phyloP scores from a whole-genome alignment of 2,888 invertebrate species.

The Agrypnus murinus region DNA sequence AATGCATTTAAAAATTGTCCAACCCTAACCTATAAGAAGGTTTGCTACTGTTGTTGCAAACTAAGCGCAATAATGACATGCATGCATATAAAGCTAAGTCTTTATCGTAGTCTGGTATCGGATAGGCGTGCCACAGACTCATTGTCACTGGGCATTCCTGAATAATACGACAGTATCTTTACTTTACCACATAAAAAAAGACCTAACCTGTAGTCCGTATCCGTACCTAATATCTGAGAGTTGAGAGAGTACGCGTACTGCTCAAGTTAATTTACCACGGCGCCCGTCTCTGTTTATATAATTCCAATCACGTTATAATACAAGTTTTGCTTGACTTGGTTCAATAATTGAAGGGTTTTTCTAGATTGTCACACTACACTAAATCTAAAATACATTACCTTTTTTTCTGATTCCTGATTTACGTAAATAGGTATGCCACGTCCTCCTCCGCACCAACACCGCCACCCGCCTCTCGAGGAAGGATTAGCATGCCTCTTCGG shows the following conservation, averaged over 20 bases:
- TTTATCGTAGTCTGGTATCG: constrained; percentile 69
- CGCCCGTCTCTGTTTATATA: constrained; percentile 42
- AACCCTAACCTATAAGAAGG: constrained; percentile 21
- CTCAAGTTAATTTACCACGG: constrained; percentile 46
- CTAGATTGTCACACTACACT: constrained; percentile 41
- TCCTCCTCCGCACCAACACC: not conserved
- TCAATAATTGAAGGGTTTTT: constrained; percentile 40
- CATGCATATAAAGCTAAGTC: constrained; percentile 67
- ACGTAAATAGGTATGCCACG: no score
- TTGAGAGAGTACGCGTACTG: constrained; percentile 20
- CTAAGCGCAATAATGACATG: constrained; percentile 65
- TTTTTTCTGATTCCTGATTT: constrained; percentile 6
- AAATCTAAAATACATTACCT: constrained; percentile 29
- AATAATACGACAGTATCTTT: constrained; percentile 69
- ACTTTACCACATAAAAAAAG: constrained; percentile 56
- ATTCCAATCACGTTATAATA: constrained; percentile 40
- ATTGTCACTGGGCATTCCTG: constrained; percentile 70
- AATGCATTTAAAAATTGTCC: not conserved
- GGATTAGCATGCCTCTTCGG: constrained; percentile 14
- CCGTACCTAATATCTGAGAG: constrained; percentile 48
- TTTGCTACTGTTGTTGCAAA: constrained; percentile 28
- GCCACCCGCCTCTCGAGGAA: not conserved
- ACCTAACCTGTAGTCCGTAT: constrained; percentile 53
- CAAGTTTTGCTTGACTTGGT: constrained; percentile 41
- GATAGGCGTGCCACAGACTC: constrained; percentile 68